Evolutionary conservation across 2,888 invertebrate species (phyloP).

Genomic region (Hanleya hanleyi): DNA sequence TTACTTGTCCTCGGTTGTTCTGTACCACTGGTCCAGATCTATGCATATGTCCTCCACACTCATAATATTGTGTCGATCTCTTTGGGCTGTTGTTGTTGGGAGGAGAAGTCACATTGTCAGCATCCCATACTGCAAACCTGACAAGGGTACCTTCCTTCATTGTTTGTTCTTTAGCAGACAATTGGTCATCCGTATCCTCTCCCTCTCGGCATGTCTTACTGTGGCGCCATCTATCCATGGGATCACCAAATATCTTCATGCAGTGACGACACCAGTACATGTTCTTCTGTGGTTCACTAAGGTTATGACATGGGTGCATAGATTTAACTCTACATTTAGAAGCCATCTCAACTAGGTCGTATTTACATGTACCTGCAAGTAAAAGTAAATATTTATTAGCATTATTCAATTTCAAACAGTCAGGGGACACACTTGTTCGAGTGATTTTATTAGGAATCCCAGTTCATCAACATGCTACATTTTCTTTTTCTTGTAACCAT

Average conservation of each 20-base stretch:
- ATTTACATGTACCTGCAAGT: too few species aligned
- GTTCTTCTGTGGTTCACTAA: conserved; percentile 62
- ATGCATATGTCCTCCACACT: background rate
- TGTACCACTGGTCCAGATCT: conserved; percentile 4
- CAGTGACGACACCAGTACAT: conserved; percentile 67
- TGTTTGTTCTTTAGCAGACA: background rate
- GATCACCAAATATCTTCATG: conserved; percentile 65
- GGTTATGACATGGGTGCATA: conserved; percentile 65
- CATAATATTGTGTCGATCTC: background rate
- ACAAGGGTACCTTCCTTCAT: background rate
- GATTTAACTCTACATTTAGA: conserved; percentile 10
- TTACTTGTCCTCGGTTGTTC: background rate
- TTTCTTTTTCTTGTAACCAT: too few species aligned
- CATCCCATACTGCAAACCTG: background rate
- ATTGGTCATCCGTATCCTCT: background rate
- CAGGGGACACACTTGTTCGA: too few species aligned
- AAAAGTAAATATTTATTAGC: too few species aligned
- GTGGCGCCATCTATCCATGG: conserved; percentile 65
- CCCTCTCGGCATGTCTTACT: conserved; percentile 50
- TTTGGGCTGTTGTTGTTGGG: background rate
- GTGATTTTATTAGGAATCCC: too few species aligned
- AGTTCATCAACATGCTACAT: too few species aligned
- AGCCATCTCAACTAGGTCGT: too few species aligned
- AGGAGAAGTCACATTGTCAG: background rate
- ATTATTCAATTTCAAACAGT: too few species aligned